These are phyloP conservation scores for Prolemur simus DNA, from an alignment of 2,113 vertebrate species.

Conservation along the genomic window DNA sequence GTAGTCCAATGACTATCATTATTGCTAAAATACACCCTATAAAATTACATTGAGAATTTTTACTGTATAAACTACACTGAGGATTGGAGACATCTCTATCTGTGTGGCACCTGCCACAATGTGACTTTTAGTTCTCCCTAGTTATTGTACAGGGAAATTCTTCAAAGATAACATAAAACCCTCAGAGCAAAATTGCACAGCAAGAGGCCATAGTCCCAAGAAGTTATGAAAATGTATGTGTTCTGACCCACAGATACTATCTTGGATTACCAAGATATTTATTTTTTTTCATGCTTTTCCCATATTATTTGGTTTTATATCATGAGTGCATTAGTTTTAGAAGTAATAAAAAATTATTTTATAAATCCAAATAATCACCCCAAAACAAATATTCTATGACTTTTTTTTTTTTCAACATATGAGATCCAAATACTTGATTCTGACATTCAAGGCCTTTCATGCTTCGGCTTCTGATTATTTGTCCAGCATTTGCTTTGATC, in stretches of 20 bases:
- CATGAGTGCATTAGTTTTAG: not conserved
- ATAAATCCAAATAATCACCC: not conserved
- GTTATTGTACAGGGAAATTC: not conserved
- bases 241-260: not conserved
- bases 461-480: not conserved
- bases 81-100: not conserved
- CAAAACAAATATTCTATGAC: not conserved
- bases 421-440: not conserved
- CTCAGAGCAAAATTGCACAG: not conserved
- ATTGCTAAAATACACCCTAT: not conserved
- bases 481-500: not conserved
- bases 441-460: not conserved
- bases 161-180: not conserved
- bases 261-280: not conserved
- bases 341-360: conserved; percentile 4
- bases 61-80: not conserved
- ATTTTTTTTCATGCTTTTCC: conserved; percentile 8
- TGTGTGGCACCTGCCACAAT: not conserved
- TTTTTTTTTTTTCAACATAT: not conserved
- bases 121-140: not conserved
- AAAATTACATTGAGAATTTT: not conserved
- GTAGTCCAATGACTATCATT: not conserved
- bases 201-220: not conserved
- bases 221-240: not conserved
- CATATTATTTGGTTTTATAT: not conserved